These are phyloP conservation scores for Stomorhina lunata DNA, from an alignment of 2,888 invertebrate species.

Conservation along the genomic window DNA sequence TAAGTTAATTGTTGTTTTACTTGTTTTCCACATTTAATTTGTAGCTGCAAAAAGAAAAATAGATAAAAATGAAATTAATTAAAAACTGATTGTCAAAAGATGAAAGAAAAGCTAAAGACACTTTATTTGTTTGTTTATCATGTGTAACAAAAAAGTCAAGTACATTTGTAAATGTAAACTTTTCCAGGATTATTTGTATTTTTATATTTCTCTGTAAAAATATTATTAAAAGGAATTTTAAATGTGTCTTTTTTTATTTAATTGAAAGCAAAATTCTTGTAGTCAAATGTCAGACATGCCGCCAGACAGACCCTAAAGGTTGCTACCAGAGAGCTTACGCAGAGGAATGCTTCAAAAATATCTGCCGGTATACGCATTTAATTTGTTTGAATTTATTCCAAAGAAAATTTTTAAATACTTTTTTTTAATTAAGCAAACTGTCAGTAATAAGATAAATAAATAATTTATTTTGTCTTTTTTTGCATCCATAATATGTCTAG, in stretches of 20 bases:
- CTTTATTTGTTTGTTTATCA: background rate
- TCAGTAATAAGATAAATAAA: too few species aligned
- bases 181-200: background rate
- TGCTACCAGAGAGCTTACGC: too few species aligned
- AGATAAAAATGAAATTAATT: constrained; percentile 36
- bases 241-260: constrained; percentile 15
- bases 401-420: too few species aligned
- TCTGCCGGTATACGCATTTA: too few species aligned
- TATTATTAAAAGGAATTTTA: constrained; percentile 47
- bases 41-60: constrained; percentile 14
- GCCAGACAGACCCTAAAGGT: background rate
- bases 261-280: background rate
- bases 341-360: too few species aligned
- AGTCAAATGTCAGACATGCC: background rate
- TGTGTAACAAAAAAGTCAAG: background rate
- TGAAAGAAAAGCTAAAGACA: constrained; percentile 20
- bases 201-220: background rate
- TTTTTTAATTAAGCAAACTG: too few species aligned
- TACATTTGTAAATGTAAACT: background rate
- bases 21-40: constrained; percentile 14
- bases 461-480: too few species aligned
- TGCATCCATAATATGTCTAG: too few species aligned
- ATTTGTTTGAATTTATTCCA: too few species aligned
- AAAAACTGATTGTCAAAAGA: constrained; percentile 47
- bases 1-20: constrained; percentile 19